Evolutionary conservation across 2,797 vertebrate species (phyloP).

Genomic region (Arnoldichthys spilopterus): DNA sequence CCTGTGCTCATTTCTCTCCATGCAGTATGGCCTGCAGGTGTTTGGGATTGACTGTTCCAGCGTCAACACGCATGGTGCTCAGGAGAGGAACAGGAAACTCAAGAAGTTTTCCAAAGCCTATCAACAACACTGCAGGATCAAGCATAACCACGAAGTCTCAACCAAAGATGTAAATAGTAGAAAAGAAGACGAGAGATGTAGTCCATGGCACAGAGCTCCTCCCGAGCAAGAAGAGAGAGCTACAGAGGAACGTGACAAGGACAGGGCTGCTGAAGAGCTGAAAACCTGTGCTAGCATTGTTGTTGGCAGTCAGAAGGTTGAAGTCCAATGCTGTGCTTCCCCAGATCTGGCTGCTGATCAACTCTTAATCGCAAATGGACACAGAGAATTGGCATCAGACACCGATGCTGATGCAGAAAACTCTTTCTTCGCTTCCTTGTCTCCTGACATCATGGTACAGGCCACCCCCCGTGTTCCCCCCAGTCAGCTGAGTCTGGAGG

Average conservation of each 20-base stretch:
- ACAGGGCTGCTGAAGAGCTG: neutral
- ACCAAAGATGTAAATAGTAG: conserved; percentile 8
- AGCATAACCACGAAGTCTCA: neutral
- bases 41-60: conserved; percentile 96
- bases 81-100: conserved; percentile 94
- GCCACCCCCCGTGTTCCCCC: conserved; percentile 66
- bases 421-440: conserved; percentile 76
- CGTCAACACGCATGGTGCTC: conserved; percentile 89
- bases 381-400: conserved; percentile 46
- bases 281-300: neutral
- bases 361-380: conserved; percentile 31
- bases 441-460: conserved; percentile 76
- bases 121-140: conserved; percentile 68
- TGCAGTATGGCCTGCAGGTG: conserved; percentile 89
- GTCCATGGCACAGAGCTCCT: neutral
- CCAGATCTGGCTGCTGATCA: neutral
- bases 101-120: conserved; percentile 90
- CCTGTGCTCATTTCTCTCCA: conserved; percentile 93
- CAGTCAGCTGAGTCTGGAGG: conserved; percentile 75
- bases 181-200: neutral
- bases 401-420: conserved; percentile 52
- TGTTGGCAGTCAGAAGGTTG: neutral
- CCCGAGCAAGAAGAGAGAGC: neutral
- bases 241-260: conserved; percentile 11
- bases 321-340: conserved; percentile 9